Conservation (phyloP, 2,888 invertebrate genomes). For the Mythimna ferrago region DNA sequence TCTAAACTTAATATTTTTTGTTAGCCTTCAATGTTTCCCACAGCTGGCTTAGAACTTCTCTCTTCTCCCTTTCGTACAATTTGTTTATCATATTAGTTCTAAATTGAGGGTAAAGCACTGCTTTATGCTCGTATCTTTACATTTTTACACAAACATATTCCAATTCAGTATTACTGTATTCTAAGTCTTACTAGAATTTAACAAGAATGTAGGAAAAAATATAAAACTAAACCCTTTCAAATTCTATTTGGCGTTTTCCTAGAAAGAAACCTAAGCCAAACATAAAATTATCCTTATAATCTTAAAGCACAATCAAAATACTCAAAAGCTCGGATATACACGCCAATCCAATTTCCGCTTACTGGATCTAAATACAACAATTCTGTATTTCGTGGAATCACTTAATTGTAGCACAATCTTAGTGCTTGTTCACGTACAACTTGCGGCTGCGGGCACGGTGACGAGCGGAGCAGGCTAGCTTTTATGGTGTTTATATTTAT, state of each 20-base stretch:
- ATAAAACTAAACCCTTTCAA: neutral
- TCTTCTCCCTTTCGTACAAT: no score
- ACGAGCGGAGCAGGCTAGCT: neutral
- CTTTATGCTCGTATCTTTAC: no score
- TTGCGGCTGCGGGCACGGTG: neutral
- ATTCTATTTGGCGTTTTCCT: neutral
- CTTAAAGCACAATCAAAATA: conserved; percentile 15
- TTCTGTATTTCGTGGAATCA: conserved; percentile 43
- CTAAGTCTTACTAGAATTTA: neutral
- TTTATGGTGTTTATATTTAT: no score
- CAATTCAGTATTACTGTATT: neutral
- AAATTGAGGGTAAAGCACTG: no score
- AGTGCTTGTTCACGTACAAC: conserved; percentile 48
- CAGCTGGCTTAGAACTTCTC: no score
- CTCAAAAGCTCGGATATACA: conserved; percentile 21
- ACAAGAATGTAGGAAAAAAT: neutral
- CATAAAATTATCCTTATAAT: conserved; percentile 5
- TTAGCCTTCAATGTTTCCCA: no score
- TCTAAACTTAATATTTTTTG: no score
- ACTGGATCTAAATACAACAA: conserved; percentile 57
- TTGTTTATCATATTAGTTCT: neutral
- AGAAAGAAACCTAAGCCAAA: neutral
- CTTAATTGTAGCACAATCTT: conserved; percentile 53
- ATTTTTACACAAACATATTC: neutral
- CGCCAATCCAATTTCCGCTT: conserved; percentile 43